Percentiles rank a stretch among this genome's conserved stretches.
Conservation (phyloP, 2,888 invertebrate genomes). For the Caradrina kadenii region DNA sequence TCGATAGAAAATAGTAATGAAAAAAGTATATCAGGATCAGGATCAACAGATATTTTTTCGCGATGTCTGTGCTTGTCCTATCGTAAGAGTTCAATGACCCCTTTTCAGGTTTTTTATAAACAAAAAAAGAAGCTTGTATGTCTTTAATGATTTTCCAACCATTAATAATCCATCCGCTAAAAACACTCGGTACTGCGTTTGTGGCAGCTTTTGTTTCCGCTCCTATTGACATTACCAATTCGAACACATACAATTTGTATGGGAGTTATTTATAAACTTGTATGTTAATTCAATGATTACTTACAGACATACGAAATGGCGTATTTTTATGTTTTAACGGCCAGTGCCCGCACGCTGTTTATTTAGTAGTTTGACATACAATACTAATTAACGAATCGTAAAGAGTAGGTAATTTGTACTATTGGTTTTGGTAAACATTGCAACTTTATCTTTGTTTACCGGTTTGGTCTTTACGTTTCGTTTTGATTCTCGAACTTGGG, state of each 20-base stretch:
- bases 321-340: conserved; percentile 46
- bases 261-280: conserved; percentile 55
- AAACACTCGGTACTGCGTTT: conserved; percentile 8
- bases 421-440: conserved; percentile 51
- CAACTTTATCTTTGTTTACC: conserved; percentile 48
- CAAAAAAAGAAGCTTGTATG: no score
- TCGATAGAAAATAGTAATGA: no score
- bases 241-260: conserved; percentile 51
- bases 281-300: conserved; percentile 55
- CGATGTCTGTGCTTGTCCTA: no score
- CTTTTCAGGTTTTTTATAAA: no score
- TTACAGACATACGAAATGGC: conserved; percentile 39
- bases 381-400: conserved; percentile 62
- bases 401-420: conserved; percentile 57
- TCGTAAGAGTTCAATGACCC: not conserved
- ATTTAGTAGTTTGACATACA: conserved; percentile 53
- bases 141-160: not conserved
- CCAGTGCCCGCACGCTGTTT: conserved; percentile 46
- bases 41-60: no score
- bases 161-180: conserved; percentile 10
- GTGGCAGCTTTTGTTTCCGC: conserved; percentile 49
- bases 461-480: conserved; percentile 21
- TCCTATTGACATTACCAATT: conserved; percentile 59
- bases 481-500: conserved; percentile 8
- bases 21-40: no score